phyloP scores from a whole-genome alignment of 2,113 vertebrate species.

The Mormoops blainvillei region DNA sequence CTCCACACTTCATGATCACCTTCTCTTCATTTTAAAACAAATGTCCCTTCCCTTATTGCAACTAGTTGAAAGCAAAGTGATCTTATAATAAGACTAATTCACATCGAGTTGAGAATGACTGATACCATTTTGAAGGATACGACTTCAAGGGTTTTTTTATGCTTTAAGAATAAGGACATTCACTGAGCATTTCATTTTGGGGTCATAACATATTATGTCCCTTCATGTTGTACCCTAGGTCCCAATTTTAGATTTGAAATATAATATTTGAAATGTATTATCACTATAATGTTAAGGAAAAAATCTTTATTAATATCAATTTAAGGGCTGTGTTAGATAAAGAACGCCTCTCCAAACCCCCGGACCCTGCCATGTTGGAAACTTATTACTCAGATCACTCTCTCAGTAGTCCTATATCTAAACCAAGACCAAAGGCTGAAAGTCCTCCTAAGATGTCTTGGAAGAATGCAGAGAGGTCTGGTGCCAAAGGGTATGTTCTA shows the following conservation, averaged over 20 bases:
- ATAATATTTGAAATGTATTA: background rate
- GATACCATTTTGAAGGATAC: background rate
- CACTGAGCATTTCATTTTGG: background rate
- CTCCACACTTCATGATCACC: background rate
- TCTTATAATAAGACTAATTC: background rate
- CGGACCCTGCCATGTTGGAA: background rate
- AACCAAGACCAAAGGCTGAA: background rate
- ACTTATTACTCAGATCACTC: background rate
- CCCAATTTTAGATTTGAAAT: background rate
- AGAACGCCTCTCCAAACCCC: background rate
- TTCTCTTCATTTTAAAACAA: background rate
- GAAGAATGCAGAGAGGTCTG: background rate
- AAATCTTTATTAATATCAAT: background rate
- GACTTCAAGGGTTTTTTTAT: background rate
- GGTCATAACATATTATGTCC: background rate
- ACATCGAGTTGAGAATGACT: background rate
- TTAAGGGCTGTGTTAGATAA: background rate
- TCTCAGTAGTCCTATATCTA: background rate
- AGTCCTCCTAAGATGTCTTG: background rate
- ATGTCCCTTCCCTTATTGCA: background rate
- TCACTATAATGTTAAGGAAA: background rate
- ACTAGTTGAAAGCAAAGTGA: background rate
- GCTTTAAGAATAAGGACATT: background rate
- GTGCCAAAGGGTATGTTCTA: background rate
- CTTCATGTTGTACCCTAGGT: background rate